phyloP scores from a whole-genome alignment of 2,888 invertebrate species.

The Caenorhabditis sp. region DNA sequence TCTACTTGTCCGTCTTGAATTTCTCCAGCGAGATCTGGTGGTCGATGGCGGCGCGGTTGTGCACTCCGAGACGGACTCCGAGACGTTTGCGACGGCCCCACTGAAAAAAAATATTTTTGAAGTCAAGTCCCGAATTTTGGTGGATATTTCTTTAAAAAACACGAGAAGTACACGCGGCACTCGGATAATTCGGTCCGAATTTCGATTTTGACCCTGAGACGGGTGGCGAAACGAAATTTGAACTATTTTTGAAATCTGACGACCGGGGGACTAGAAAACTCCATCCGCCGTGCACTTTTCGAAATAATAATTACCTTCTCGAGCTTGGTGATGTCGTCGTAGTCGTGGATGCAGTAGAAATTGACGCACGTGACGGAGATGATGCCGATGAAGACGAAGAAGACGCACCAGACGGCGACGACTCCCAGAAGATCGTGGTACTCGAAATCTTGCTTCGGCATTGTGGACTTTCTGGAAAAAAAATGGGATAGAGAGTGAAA shows the following conservation, averaged over 20 bases:
- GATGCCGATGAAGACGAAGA: constrained; percentile 59
- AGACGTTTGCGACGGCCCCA: constrained; percentile 60
- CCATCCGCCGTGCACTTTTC: background rate
- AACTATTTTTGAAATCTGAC: no score
- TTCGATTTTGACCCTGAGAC: no score
- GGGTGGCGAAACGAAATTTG: no score
- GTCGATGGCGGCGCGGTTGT: constrained; percentile 56
- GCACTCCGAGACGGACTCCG: constrained; percentile 58
- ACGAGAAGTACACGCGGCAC: no score
- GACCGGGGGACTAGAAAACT: no score
- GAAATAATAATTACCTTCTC: constrained; percentile 59
- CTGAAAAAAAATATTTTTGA: constrained; percentile 37
- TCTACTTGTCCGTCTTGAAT: constrained; percentile 40
- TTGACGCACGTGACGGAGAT: constrained; percentile 66
- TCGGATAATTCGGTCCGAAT: no score
- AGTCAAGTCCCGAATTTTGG: background rate
- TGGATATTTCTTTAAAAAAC: no score
- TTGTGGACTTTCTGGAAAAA: background rate
- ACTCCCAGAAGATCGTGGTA: constrained; percentile 42
- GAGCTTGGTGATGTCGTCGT: constrained; percentile 67
- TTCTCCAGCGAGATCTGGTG: constrained; percentile 16
- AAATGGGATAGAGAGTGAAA: no score
- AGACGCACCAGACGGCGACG: constrained; percentile 55
- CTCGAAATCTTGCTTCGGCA: constrained; percentile 53
- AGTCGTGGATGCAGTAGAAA: constrained; percentile 64